phyloP scores from a whole-genome alignment of 2,797 vertebrate genomes.

The Percopsis omiscomaycus region DNA sequence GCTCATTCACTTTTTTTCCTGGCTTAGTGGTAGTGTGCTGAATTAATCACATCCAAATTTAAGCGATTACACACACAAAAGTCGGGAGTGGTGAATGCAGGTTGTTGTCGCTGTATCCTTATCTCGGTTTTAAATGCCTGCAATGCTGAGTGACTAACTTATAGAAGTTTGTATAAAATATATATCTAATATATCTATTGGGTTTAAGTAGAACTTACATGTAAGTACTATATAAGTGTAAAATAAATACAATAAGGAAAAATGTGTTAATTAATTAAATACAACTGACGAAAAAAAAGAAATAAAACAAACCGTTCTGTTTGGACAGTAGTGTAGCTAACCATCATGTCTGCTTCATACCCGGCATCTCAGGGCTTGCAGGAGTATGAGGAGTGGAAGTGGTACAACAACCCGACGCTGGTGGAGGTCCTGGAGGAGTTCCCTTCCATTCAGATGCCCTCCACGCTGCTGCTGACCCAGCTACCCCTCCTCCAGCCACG shows the following conservation, averaged over 20 bases:
- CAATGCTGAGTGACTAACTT: conserved; percentile 18
- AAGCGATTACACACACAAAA: conserved; percentile 55
- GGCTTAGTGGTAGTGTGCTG: conserved; percentile 29
- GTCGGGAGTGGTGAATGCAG: conserved; percentile 35
- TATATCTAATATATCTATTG: no score
- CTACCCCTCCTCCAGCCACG: conserved; percentile 93
- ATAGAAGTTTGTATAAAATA: no score
- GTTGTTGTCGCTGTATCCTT: conserved; percentile 42
- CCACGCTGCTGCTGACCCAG: conserved; percentile 92
- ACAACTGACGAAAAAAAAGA: no score
- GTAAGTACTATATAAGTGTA: no score
- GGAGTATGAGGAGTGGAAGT: conserved; percentile 98
- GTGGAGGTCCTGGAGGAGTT: conserved; percentile 97
- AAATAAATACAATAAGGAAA: no score
- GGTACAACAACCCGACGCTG: conserved; percentile 92
- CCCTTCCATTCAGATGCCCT: conserved; percentile 92
- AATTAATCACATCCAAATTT: conserved; percentile 56
- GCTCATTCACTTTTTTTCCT: conserved; percentile 39
- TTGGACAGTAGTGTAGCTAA: background rate
- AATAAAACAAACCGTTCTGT: background rate
- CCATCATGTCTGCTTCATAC: background rate
- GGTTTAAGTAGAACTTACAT: no score
- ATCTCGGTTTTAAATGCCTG: conserved; percentile 39
- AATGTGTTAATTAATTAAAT: no score
- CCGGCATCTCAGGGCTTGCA: conserved; percentile 84